Evolutionary conservation across 2,113 vertebrate species (phyloP).

Genomic region (Corythoichthys intestinalis): DNA sequence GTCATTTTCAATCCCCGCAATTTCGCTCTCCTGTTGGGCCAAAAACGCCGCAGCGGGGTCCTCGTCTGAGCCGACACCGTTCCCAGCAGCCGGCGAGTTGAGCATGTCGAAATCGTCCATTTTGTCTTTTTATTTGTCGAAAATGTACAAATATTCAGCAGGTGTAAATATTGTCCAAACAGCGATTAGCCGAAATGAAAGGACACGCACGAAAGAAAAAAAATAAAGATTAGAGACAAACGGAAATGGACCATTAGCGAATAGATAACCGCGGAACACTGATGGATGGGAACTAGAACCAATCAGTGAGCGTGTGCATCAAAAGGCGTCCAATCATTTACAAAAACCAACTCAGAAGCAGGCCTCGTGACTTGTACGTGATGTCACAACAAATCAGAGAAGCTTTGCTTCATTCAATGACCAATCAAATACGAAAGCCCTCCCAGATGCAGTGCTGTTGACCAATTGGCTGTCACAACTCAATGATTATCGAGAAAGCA

Average conservation of each 20-base stretch:
- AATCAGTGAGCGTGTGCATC: constrained; percentile 21
- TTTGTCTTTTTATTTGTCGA: background rate
- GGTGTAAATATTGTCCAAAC: constrained; percentile 35
- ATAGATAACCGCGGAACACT: constrained; percentile 13
- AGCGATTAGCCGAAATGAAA: constrained; percentile 32
- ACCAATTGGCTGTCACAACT: no score
- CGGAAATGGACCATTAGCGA: constrained; percentile 48
- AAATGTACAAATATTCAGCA: constrained; percentile 16
- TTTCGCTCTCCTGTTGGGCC: constrained; percentile 90
- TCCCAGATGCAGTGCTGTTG: no score
- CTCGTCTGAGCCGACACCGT: constrained; percentile 78
- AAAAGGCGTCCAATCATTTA: constrained; percentile 53
- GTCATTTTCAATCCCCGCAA: constrained; percentile 89
- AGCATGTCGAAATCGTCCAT: constrained; percentile 80
- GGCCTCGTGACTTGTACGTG: constrained; percentile 67
- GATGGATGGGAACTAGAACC: constrained; percentile 26
- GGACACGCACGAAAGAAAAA: constrained; percentile 17
- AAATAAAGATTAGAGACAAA: constrained; percentile 5
- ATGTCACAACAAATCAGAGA: constrained; percentile 7
- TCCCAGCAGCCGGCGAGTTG: constrained; percentile 54
- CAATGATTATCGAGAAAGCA: no score
- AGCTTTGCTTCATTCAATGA: no score
- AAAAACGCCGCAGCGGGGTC: constrained; percentile 89
- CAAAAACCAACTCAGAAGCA: constrained; percentile 13
- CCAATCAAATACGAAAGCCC: no score